Base-by-base conservation (phyloP, 2,797 vertebrate species). In the Aselliscus stoliczkanus region DNA sequence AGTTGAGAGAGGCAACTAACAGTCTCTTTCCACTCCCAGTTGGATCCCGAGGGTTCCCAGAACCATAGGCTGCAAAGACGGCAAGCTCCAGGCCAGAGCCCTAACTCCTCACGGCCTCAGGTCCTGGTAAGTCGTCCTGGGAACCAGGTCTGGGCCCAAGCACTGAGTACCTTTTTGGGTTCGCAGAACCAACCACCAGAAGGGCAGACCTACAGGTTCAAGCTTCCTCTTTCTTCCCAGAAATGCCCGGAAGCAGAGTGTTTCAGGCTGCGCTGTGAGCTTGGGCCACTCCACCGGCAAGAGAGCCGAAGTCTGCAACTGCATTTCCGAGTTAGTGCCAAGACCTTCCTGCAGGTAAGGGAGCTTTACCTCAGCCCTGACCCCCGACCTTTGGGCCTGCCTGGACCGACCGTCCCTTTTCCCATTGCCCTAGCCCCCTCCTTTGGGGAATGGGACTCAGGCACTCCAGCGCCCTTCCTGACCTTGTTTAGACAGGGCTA, bases 161-260 rank as follows among this genome's bases (percentile, higher is more conserved):
- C 4, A 1, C 1, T 23, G 47, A 86, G 44, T 34, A 73, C 50
- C 27, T 11, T 11, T 25, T 54, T 29, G 56, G 75, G 29, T 75
- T 83, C 67, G 90, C 39, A 79, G 70, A 54, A 54, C 1, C 47
- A 65, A 58, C 50, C 70, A 37, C 27, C 56, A 27, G 44, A 47
- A 94, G 42, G 75, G 23, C 81, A 81, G 76, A 62, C 70, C 23
- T 52, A 12, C 21, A 0, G 25, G 3, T 42, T 82, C 93, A 72
- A 20, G 52, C 21, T 17, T 39, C 82, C 14, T 52, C 60, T 79
- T 34, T 67, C 80, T 96, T 86, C 56, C 4, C 76, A 99, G 99
- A 99, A 98, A 91, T 99, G 99, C 95, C 98, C 98, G 2, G 99
- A 98, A 31, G 98, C 98, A 0, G 99, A 99, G 31, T 99, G 99